phyloP scores from a whole-genome alignment of 2,797 vertebrate species.

The Anguilla marmorata region DNA sequence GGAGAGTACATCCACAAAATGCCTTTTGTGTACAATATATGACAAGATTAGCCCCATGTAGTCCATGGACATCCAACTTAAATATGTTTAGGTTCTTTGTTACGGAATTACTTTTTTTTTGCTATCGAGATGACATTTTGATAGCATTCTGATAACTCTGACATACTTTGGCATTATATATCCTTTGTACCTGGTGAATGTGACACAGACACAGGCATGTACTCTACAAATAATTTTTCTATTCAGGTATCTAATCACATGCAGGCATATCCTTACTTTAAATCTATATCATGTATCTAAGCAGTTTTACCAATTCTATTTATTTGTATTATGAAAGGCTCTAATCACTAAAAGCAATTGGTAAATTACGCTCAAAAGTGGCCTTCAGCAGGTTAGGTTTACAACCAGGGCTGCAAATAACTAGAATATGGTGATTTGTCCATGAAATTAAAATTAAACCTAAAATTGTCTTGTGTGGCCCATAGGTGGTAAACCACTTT shows the following conservation, averaged over 20 bases:
- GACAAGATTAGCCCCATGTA: too few species aligned
- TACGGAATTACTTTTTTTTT: too few species aligned
- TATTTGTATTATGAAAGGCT: not conserved
- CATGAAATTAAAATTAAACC: not conserved
- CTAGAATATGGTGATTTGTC: not conserved
- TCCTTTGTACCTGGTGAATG: too few species aligned
- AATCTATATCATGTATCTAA: not conserved
- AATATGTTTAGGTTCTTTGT: too few species aligned
- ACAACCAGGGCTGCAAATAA: not conserved
- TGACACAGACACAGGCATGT: not conserved
- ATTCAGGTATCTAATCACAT: not conserved
- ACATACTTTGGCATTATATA: too few species aligned
- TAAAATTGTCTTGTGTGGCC: not conserved
- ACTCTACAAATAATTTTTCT: not conserved
- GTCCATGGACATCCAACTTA: too few species aligned
- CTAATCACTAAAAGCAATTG: not conserved
- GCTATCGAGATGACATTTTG: too few species aligned
- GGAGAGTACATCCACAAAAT: too few species aligned
- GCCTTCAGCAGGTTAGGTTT: not conserved
- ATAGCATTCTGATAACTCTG: too few species aligned
- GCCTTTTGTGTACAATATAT: too few species aligned
- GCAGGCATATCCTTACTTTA: not conserved
- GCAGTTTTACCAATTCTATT: not conserved
- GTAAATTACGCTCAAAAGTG: not conserved
- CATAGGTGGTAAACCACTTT: not conserved